Conservation (phyloP, 1,140 invertebrate genomes). For the Mizuhopecten yessoensis region DNA sequence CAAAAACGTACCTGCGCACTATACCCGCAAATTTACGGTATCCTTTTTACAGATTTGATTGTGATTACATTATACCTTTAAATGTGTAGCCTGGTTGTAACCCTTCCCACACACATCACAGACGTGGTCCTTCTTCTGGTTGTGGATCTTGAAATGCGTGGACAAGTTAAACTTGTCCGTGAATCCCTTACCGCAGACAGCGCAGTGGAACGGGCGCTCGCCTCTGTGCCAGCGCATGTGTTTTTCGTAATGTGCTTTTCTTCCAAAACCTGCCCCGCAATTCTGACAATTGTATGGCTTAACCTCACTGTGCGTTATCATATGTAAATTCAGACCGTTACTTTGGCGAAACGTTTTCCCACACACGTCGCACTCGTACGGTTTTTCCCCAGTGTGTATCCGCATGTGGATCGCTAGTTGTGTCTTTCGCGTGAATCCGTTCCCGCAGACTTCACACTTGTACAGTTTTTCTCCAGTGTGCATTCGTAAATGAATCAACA, state of each 20-base stretch:
- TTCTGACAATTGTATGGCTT: conserved; percentile 63
- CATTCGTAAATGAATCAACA: conserved; percentile 79
- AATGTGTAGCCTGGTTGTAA: background rate
- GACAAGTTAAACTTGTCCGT: conserved; percentile 91
- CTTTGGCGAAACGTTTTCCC: conserved; percentile 83
- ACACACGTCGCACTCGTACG: conserved; percentile 80
- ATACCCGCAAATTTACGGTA: too few relatives aligned
- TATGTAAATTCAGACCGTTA: conserved; percentile 82
- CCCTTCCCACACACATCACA: background rate
- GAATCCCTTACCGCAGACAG: conserved; percentile 98
- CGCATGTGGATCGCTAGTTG: conserved; percentile 81
- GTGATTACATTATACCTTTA: background rate
- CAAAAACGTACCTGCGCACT: too few relatives aligned
- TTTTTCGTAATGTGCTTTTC: conserved; percentile 92
- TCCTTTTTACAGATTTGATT: too few relatives aligned
- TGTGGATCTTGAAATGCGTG: conserved; percentile 46
- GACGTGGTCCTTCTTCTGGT: background rate
- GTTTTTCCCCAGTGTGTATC: conserved; percentile 83
- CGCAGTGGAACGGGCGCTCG: conserved; percentile 98
- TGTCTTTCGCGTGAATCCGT: conserved; percentile 82
- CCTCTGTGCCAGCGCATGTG: conserved; percentile 86
- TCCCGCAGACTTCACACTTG: conserved; percentile 73
- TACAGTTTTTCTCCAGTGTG: conserved; percentile 68
- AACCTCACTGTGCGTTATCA: conserved; percentile 51
- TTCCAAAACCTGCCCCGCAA: conserved; percentile 96